These are phyloP conservation scores for Rhinolophus ferrumequinum DNA, from an alignment of 2,113 vertebrate species.

Conservation along the genomic window DNA sequence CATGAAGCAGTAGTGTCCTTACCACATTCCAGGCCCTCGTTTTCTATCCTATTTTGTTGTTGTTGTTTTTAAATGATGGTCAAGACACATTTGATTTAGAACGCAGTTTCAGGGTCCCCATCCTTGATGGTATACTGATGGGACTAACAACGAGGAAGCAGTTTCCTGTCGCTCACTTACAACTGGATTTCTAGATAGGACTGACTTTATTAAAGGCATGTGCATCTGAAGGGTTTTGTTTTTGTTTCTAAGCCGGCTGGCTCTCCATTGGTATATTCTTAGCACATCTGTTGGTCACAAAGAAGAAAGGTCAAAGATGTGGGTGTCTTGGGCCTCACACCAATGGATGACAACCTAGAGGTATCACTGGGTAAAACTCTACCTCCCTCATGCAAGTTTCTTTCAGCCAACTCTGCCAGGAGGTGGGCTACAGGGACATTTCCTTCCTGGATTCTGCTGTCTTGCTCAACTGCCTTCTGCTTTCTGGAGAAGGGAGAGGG, in stretches of 20 bases:
- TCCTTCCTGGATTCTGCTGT: not conserved
- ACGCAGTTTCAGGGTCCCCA: not conserved
- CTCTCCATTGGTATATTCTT: not conserved
- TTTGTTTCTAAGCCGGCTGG: not conserved
- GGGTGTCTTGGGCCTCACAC: not conserved
- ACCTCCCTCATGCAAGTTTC: not conserved
- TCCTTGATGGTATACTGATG: not conserved
- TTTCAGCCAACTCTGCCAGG: not conserved
- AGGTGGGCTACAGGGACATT: not conserved
- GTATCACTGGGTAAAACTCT: not conserved
- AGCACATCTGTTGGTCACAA: not conserved
- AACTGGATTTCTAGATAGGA: not conserved
- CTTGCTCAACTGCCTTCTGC: not conserved
- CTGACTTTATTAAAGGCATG: not conserved
- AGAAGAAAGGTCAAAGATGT: not conserved
- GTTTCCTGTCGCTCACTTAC: not conserved
- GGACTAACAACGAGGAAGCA: not conserved
- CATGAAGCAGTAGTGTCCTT: not conserved
- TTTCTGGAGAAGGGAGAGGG: not conserved
- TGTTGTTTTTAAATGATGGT: not conserved
- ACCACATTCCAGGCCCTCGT: not conserved
- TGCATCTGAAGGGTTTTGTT: not conserved
- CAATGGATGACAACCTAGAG: not conserved
- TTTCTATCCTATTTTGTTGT: not conserved
- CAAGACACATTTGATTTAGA: not conserved